Conservation (phyloP, 2,797 vertebrate species). For the Myotis planiceps region DNA sequence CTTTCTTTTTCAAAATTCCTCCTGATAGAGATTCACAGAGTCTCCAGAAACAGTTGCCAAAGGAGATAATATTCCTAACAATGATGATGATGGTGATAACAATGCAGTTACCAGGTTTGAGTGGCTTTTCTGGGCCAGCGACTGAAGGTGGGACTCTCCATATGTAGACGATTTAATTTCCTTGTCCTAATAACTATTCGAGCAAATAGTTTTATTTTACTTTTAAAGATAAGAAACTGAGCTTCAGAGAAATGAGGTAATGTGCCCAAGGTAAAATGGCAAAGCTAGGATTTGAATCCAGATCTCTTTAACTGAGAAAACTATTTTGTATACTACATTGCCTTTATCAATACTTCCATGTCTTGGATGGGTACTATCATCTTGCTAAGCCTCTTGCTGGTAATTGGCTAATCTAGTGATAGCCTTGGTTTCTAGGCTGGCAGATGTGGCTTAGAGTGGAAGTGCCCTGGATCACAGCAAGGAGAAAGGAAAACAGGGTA, state of each 20-base stretch:
- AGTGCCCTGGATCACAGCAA: background rate
- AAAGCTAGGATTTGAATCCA: background rate
- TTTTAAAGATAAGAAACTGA: slow-evolving; percentile 2
- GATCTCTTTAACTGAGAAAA: background rate
- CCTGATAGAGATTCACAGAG: background rate
- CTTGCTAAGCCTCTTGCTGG: background rate
- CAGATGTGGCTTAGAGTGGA: background rate
- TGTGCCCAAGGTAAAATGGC: background rate
- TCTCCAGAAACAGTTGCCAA: background rate
- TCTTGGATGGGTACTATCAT: background rate
- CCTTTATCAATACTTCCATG: background rate
- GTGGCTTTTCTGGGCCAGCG: background rate
- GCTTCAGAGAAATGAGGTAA: background rate
- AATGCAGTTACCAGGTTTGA: background rate
- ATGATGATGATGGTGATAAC: background rate
- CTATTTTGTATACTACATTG: background rate
- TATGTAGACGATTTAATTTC: background rate
- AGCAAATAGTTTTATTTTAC: background rate
- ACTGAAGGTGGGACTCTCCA: background rate
- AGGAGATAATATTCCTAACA: background rate
- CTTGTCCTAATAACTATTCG: background rate
- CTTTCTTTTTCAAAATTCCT: background rate
- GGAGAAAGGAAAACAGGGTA: background rate
- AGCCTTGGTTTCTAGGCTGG: background rate
- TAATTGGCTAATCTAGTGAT: background rate